phyloP scores from a whole-genome alignment of 2,888 invertebrate genomes.

The Chesias legatella region DNA sequence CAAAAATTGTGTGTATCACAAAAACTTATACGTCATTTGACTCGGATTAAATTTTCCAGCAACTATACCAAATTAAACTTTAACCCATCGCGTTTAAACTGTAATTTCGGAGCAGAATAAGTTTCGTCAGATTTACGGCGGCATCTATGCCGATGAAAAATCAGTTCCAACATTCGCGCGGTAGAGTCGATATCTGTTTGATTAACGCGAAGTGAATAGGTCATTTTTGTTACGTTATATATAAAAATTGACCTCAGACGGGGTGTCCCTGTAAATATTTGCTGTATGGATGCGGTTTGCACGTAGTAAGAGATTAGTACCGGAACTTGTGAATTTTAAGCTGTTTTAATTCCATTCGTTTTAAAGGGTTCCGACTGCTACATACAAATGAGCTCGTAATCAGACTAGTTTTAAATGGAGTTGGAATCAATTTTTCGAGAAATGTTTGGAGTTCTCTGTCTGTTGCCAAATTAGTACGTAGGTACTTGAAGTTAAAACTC shows the following conservation, averaged over 20 bases:
- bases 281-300: conserved; percentile 59
- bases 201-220: conserved; percentile 25
- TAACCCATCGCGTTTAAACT: conserved; percentile 45
- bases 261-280: conserved; percentile 73
- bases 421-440: conserved; percentile 11
- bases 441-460: conserved; percentile 4
- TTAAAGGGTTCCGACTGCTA: conserved; percentile 5
- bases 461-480: conserved; percentile 3
- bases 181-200: conserved; percentile 29
- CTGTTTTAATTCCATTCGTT: conserved; percentile 31
- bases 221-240: conserved; percentile 33
- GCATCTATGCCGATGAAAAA: conserved; percentile 23
- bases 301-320: conserved; percentile 64
- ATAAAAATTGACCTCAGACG: conserved; percentile 75
- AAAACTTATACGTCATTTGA: conserved; percentile 32
- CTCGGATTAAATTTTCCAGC: conserved; percentile 26
- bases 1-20: conserved; percentile 12
- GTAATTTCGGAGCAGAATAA: conserved; percentile 41
- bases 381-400: conserved; percentile 23
- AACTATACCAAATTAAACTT: conserved; percentile 49
- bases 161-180: conserved; percentile 14
- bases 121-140: conserved; percentile 50
- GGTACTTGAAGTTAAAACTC: not conserved
- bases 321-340: conserved; percentile 47
- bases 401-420: conserved; percentile 13